Percentiles rank a stretch among this genome's conserved stretches.
These are phyloP conservation scores for Idaea aversata DNA, from an alignment of 2,888 invertebrate genomes.

Conservation along the genomic window DNA sequence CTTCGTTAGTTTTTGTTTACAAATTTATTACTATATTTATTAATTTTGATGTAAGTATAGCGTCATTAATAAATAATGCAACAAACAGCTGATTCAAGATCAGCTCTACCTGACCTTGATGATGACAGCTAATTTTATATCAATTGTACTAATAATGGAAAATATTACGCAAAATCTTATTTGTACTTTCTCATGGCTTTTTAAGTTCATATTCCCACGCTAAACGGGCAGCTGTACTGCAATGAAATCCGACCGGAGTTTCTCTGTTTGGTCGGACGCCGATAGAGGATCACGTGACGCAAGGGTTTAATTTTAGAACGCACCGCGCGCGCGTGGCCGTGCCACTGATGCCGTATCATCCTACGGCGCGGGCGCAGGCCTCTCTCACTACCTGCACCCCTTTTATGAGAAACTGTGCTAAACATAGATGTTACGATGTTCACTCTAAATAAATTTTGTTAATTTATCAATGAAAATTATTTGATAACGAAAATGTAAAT, in stretches of 20 bases:
- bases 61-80: constrained; percentile 9
- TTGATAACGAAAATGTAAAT: not conserved
- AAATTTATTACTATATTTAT: not conserved
- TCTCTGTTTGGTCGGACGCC: constrained; percentile 79
- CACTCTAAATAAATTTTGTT: constrained; percentile 41
- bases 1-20: constrained; percentile 2
- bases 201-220: constrained; percentile 35
- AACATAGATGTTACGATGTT: constrained; percentile 63
- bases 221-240: constrained; percentile 47
- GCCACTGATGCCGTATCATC: constrained; percentile 48
- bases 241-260: constrained; percentile 76
- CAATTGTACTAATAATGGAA: constrained; percentile 27
- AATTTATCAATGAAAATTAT: constrained; percentile 16
- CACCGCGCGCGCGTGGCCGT: constrained; percentile 64
- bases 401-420: constrained; percentile 74
- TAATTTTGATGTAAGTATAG: constrained; percentile 4
- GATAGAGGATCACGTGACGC: constrained; percentile 70
- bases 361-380: constrained; percentile 37
- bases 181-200: constrained; percentile 11
- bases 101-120: constrained; percentile 56
- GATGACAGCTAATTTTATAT: constrained; percentile 51
- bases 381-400: constrained; percentile 66
- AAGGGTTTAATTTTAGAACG: constrained; percentile 70
- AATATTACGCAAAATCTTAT: not conserved
- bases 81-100: constrained; percentile 47